Evolutionary conservation across 2,113 vertebrate species (phyloP).

Genomic region (Myocastor coypus): DNA sequence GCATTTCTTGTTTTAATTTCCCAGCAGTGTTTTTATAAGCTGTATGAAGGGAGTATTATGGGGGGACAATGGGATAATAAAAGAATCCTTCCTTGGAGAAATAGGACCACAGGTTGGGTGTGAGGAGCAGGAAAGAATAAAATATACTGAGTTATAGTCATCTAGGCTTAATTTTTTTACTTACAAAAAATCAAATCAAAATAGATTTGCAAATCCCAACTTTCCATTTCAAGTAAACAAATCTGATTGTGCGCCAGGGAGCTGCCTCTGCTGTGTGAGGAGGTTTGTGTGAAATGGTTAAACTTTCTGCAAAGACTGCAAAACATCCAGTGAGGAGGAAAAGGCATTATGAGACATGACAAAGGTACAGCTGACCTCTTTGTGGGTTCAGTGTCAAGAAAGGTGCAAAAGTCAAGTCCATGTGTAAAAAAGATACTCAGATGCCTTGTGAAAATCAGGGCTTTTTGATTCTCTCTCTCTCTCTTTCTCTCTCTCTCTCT

Average conservation of each 20-base stretch:
- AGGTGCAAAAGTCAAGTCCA: background rate
- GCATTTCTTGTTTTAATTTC: slow-evolving; percentile 81
- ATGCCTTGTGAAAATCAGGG: background rate
- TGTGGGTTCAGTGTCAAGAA: background rate
- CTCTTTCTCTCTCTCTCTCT: too few relatives aligned
- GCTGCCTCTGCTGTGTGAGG: background rate
- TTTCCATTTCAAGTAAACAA: slow-evolving; percentile 71
- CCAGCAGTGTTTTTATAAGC: slow-evolving; percentile 79
- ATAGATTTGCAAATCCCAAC: slow-evolving; percentile 71
- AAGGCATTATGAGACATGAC: background rate
- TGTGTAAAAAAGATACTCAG: background rate
- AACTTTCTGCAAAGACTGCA: slow-evolving; percentile 40
- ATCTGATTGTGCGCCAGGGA: background rate
- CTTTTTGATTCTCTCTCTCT: background rate
- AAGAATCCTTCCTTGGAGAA: slow-evolving; percentile 74
- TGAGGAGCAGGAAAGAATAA: slow-evolving; percentile 75
- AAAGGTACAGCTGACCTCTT: background rate
- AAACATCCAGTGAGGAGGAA: background rate
- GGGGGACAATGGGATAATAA: slow-evolving; percentile 71
- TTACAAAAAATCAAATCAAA: slow-evolving; percentile 68
- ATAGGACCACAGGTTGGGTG: slow-evolving; percentile 78
- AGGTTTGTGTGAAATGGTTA: background rate
- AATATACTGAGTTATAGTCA: slow-evolving; percentile 63
- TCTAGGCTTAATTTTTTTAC: slow-evolving; percentile 61
- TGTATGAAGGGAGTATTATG: slow-evolving; percentile 67